Evolutionary conservation across 2,888 invertebrate genomes (phyloP), one percentile per base, ranked within the genome.

Genomic region (Euplagia quadripunctaria): DNA sequence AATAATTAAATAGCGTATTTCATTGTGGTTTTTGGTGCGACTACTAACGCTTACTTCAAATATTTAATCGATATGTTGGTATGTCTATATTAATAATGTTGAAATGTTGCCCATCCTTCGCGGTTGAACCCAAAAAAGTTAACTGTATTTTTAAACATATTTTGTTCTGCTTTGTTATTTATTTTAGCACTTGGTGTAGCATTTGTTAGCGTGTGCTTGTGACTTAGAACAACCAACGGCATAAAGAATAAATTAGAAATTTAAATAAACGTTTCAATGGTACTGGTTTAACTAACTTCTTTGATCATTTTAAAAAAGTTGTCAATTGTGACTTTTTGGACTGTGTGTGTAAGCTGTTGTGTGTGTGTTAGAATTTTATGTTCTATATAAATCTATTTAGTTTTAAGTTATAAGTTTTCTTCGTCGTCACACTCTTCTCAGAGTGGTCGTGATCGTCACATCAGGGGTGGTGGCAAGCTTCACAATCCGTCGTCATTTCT

Each of bases 221-320:
- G 82, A 82, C 66, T 74, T 74, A 68, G 72, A 43, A 70, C 72
- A 82, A 76, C 49, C 79, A 79, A 79, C 82, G 76, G 83, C 20
- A 55, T 52, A 9, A 11, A 17, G 51, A 61, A 49, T 46, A 67
- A 41, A 66, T 61, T 64, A 31, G 16, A 17, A 43, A 58, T 70
- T 64, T 17, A 64, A 51, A 63, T 69, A 49, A 49, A 12, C 1
- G 9, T 63, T 51, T 41, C 0, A n/a, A 12, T 42, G 5, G 5
- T 64, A 64, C 17, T 64, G 42, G 9, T 17, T 64, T 1, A 43
- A 64, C 11, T 17, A 43, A 64, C 42, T 61, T 61, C 61, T 6
- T 61, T 31, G 20, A 61, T 61, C 14, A 14, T 31, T 61, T 64
- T 64, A 64, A 46, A 12, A 64, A 43, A 43, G 17, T 64, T 64